A percentile compares a stretch with the other conserved stretches of the same genome.
phyloP scores from a whole-genome alignment of 2,888 invertebrate genomes.

The Vanessa cardui region DNA sequence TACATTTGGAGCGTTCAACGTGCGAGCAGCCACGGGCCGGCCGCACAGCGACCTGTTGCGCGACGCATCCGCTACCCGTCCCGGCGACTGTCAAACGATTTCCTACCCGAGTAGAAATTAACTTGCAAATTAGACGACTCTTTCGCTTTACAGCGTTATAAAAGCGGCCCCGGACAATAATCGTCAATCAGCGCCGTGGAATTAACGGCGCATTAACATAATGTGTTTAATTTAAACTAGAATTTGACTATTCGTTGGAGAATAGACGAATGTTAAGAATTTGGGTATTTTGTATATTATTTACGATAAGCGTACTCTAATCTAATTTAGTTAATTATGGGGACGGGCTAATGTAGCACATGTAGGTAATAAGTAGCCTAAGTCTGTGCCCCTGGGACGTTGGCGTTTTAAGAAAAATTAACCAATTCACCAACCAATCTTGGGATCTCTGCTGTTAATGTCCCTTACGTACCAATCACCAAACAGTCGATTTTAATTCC shows the following conservation, averaged over 20 bases:
- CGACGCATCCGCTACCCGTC: not conserved
- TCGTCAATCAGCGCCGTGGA: conserved; percentile 24
- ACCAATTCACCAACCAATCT: too few species aligned
- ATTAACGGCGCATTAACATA: conserved; percentile 19
- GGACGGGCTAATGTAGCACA: too few species aligned
- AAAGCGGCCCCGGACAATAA: conserved; percentile 19
- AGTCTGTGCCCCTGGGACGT: too few species aligned
- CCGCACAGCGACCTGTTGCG: not conserved
- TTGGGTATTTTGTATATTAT: not conserved
- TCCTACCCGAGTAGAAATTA: conserved; percentile 24
- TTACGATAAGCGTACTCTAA: not conserved
- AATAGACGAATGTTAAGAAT: not conserved
- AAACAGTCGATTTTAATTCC: too few species aligned
- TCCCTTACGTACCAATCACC: too few species aligned
- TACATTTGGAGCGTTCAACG: too few species aligned
- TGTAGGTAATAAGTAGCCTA: too few species aligned
- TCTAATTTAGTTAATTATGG: too few species aligned
- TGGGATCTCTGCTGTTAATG: too few species aligned
- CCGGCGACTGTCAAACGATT: conserved; percentile 9
- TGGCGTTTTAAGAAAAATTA: too few species aligned
- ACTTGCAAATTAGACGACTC: conserved; percentile 34
- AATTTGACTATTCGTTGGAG: conserved; percentile 2
- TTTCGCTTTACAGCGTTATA: conserved; percentile 7
- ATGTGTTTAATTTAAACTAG: conserved; percentile 2
- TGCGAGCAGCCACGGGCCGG: not conserved